Evolutionary conservation across 2,888 invertebrate genomes (phyloP).

Genomic region (Drosophila nr. fundita): DNA sequence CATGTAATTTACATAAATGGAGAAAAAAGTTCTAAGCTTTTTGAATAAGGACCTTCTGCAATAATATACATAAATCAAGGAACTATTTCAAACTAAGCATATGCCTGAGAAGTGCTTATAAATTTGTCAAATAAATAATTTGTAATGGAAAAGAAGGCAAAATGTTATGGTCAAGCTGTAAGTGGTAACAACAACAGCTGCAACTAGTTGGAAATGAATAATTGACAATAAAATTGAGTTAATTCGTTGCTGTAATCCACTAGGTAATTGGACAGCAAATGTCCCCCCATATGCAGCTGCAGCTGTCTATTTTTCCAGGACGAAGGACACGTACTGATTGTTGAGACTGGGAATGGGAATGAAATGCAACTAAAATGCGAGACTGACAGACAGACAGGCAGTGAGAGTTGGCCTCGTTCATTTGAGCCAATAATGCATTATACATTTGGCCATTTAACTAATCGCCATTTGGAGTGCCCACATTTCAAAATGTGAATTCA

Average conservation of each 20-base stretch:
- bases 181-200: background rate
- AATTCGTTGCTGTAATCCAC: background rate
- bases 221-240: background rate
- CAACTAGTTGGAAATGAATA: background rate
- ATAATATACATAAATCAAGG: background rate
- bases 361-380: conserved; percentile 1
- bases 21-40: background rate
- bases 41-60: background rate
- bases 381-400: background rate
- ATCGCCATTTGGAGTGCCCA: conserved; percentile 15
- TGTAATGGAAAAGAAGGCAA: background rate
- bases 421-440: conserved; percentile 24
- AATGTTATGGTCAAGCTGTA: background rate
- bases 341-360: too few relatives aligned
- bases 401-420: background rate
- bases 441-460: conserved; percentile 17
- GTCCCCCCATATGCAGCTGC: background rate
- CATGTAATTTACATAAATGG: background rate
- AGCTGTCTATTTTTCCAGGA: conserved; percentile 3
- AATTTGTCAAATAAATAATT: background rate
- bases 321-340: background rate
- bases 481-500: conserved; percentile 52
- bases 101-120: background rate
- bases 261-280: conserved; percentile 1
- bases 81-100: background rate